Evolutionary conservation across 2,888 invertebrate genomes (phyloP).

Genomic region (Ophion ventricosus): DNA sequence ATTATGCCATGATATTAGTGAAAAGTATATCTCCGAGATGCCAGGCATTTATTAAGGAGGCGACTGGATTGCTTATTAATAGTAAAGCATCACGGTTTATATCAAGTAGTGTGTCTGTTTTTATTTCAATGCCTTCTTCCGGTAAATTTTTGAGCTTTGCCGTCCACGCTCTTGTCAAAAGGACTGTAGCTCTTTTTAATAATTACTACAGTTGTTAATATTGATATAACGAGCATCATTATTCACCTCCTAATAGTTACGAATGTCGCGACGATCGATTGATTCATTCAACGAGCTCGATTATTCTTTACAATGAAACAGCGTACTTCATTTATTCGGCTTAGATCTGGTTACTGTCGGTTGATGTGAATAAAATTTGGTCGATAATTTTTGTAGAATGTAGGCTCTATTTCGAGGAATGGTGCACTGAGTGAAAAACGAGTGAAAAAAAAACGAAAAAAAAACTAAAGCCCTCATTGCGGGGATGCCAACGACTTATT

Average conservation of each 20-base stretch:
- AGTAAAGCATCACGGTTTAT: too few relatives aligned
- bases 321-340: neutral
- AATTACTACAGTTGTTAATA: constrained; percentile 49
- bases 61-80: too few relatives aligned
- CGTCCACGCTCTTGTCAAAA: too few relatives aligned
- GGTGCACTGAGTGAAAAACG: neutral
- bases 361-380: neutral
- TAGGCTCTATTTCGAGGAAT: neutral
- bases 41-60: too few relatives aligned
- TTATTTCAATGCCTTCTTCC: too few relatives aligned
- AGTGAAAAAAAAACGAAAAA: too few relatives aligned
- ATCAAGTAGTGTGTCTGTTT: too few relatives aligned
- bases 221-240: constrained; percentile 35
- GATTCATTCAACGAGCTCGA: neutral
- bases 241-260: constrained; percentile 8
- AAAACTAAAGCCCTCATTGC: neutral
- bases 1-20: too few relatives aligned
- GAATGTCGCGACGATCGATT: constrained; percentile 1
- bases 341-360: neutral
- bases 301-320: neutral
- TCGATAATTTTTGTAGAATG: neutral
- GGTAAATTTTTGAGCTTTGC: too few relatives aligned
- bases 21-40: too few relatives aligned
- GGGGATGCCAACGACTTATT: neutral
- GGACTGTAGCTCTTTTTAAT: constrained; percentile 62